Percentiles rank a stretch among this genome's conserved stretches.
Evolutionary conservation across 2,888 invertebrate genomes (phyloP).

Genomic region (Beris chalybata): DNA sequence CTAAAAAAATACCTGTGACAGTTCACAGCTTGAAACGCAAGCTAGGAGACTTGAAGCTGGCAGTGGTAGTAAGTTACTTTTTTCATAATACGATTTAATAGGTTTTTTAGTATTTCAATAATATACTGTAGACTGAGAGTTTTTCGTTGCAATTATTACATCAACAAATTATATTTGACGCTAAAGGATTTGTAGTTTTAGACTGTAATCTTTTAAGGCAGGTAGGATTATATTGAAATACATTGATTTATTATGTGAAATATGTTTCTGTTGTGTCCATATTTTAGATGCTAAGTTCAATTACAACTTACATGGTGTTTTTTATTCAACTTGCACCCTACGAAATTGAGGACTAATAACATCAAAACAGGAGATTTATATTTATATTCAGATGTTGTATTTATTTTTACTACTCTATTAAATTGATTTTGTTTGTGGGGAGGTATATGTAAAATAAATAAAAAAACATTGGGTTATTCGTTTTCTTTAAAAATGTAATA

Average conservation of each 20-base stretch:
- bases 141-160: constrained; percentile 18
- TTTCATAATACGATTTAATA: neutral
- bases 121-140: constrained; percentile 16
- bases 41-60: constrained; percentile 8
- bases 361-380: no score
- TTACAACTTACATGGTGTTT: constrained; percentile 21
- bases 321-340: constrained; percentile 24
- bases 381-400: no score
- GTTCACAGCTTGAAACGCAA: constrained; percentile 21
- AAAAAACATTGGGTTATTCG: no score
- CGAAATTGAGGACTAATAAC: no score
- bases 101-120: neutral
- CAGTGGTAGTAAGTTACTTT: neutral
- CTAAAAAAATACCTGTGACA: neutral
- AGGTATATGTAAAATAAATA: no score
- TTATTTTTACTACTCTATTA: no score
- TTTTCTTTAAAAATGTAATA: no score
- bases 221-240: neutral
- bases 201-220: constrained; percentile 15
- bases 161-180: constrained; percentile 21
- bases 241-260: no score
- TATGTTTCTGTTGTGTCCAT: no score
- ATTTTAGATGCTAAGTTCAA: constrained; percentile 20
- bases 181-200: constrained; percentile 10
- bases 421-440: no score